These are phyloP conservation scores for Falco biarmicus DNA, from an alignment of 2,797 vertebrate genomes.

Conservation along the genomic window DNA sequence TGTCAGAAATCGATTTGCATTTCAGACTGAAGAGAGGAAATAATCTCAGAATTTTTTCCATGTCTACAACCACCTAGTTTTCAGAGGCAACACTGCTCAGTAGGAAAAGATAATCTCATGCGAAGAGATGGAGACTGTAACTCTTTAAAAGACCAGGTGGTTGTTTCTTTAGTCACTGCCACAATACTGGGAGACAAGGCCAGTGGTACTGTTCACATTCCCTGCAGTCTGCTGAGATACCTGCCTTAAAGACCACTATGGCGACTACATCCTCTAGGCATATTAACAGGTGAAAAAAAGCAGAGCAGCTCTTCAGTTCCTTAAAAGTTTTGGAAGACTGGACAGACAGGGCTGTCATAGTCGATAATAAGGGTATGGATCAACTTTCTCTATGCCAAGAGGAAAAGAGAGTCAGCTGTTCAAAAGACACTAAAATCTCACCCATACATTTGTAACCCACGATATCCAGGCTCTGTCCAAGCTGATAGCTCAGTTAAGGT, in stretches of 20 bases:
- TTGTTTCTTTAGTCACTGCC: neutral
- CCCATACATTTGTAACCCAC: neutral
- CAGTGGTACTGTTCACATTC: neutral
- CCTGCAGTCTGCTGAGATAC: neutral
- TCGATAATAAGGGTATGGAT: neutral
- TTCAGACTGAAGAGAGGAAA: slow-evolving; percentile 41
- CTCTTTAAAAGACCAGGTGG: neutral
- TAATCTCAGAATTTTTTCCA: neutral
- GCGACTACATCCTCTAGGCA: neutral
- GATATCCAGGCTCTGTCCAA: neutral
- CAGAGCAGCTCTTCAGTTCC: neutral
- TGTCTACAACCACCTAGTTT: neutral
- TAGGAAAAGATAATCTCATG: neutral
- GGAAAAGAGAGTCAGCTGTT: neutral
- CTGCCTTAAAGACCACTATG: neutral
- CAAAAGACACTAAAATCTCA: neutral
- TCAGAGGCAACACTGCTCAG: neutral
- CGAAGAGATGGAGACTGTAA: neutral
- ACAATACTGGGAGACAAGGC: neutral
- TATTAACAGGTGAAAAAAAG: neutral
- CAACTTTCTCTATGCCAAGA: neutral
- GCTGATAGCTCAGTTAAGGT: neutral
- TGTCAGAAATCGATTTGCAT: slow-evolving; percentile 56
- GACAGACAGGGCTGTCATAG: neutral
- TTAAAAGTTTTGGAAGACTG: neutral